Evolutionary conservation across 2,888 invertebrate genomes (phyloP), one percentile per base, ranked within the genome.

Genomic region (Camponotus fellah): DNA sequence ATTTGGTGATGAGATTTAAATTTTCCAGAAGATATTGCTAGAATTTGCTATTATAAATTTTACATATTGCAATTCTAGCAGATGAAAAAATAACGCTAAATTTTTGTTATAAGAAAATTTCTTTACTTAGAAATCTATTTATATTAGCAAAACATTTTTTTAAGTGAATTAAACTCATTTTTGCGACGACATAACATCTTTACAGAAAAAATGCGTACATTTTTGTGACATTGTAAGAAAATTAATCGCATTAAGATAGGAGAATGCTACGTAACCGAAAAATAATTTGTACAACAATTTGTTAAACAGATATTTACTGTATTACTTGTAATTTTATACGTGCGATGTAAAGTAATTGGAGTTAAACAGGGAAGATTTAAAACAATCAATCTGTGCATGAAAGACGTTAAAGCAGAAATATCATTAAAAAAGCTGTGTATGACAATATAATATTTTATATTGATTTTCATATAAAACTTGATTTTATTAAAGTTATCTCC

Each of bases 111-210:
- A 26, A 26, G 26, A 26, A 26, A 26, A 26, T 26, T 26, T 26
- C 26, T 26, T 26, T 26, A 26, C 2, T 26, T 26, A 26, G 26
- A 2, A 26, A 26, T 26, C 26, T 26, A 26, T 26, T 26, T 26
- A 26, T 2, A 26, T 26, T 26, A 26, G 26, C 26, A 26, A 26
- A 2, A 26, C 26, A 26, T 26, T 26, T 26, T 26, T 26, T 26
- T 26, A 26, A 26, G 26, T 26, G 26, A 26, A 65, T 60, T 85
- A 69, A 77, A 83, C 85, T 68, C 8, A 72, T 83, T 43, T 43
- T 56, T 66, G 72, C 71, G 69, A 37, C 2, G 40, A n/a, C 12
- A 40, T 69, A 76, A 34, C 17, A 74, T 58, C 8, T n/a, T 14
- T 17, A 26, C 49, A 53, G 17, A 49, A 37, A 37, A n/a, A 72